These are phyloP conservation scores for Camptogramma bilineatum DNA, from an alignment of 2,888 invertebrate species.

Conservation along the genomic window DNA sequence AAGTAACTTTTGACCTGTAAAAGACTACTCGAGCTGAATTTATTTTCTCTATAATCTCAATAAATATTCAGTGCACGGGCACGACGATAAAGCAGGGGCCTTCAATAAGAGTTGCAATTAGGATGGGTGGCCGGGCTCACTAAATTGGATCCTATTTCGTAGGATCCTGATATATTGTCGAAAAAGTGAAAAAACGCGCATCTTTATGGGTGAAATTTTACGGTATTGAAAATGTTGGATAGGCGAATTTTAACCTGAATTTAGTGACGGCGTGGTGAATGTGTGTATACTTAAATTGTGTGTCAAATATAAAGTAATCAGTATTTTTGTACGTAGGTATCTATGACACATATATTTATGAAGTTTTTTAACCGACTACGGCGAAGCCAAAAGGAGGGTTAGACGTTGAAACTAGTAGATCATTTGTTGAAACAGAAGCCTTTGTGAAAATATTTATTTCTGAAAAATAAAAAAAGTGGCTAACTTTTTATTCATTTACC, in stretches of 20 bases:
- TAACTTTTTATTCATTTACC: too few relatives aligned
- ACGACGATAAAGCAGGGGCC: conserved; percentile 54
- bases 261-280: background rate
- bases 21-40: conserved; percentile 6
- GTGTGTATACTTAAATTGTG: background rate
- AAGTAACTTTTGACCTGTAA: background rate
- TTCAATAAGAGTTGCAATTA: conserved; percentile 61
- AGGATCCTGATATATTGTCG: conserved; percentile 30
- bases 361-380: too few relatives aligned
- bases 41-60: conserved; percentile 28
- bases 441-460: too few relatives aligned
- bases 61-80: conserved; percentile 55
- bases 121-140: conserved; percentile 50
- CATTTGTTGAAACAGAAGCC: too few relatives aligned
- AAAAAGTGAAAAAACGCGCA: conserved; percentile 8
- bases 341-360: too few relatives aligned
- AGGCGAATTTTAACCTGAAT: background rate
- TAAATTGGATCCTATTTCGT: conserved; percentile 52
- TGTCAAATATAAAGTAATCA: background rate
- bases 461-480: too few relatives aligned
- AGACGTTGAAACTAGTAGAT: too few relatives aligned
- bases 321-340: too few relatives aligned
- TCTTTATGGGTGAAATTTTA: background rate
- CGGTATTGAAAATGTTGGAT: background rate
- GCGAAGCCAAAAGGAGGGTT: too few relatives aligned